Percentiles rank a stretch among this genome's conserved stretches.
Evolutionary conservation across 2,888 invertebrate species (phyloP).

Genomic region (Phengaris arion): DNA sequence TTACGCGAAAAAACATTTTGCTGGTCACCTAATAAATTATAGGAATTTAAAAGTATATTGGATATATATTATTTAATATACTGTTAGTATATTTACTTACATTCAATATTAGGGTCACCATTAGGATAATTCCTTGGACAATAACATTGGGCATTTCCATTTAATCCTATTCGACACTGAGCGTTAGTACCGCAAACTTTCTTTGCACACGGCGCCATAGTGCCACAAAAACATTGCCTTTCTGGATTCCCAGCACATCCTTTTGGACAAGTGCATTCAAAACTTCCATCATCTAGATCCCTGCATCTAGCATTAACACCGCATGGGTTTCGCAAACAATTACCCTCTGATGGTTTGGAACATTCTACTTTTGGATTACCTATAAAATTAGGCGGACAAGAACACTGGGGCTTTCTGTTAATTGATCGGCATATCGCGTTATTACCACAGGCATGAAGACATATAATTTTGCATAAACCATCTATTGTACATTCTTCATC

Average conservation of each 20-base stretch:
- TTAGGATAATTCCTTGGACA: constrained; percentile 90
- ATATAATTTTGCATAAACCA: constrained; percentile 88
- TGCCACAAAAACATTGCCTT: constrained; percentile 88
- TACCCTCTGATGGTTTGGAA: constrained; percentile 83
- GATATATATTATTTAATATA: too few relatives aligned
- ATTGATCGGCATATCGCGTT: constrained; percentile 92
- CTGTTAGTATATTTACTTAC: constrained; percentile 76
- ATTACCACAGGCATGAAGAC: constrained; percentile 87
- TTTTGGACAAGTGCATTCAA: constrained; percentile 88
- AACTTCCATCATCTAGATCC: constrained; percentile 86
- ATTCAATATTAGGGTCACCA: constrained; percentile 92
- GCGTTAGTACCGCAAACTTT: constrained; percentile 91
- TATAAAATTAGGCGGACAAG: constrained; percentile 88
- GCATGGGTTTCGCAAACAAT: constrained; percentile 90
- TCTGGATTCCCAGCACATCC: constrained; percentile 91
- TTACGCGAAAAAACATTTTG: too few relatives aligned
- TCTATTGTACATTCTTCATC: constrained; percentile 87
- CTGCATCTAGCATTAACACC: constrained; percentile 90
- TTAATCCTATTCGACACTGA: constrained; percentile 84
- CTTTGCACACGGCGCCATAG: constrained; percentile 86
- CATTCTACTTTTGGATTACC: constrained; percentile 91
- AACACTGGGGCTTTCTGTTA: constrained; percentile 88
- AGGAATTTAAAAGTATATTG: too few relatives aligned
- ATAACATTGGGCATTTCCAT: constrained; percentile 88
- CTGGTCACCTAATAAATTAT: too few relatives aligned